Conservation (phyloP, 2,113 vertebrate genomes). For the Albula goreensis region DNA sequence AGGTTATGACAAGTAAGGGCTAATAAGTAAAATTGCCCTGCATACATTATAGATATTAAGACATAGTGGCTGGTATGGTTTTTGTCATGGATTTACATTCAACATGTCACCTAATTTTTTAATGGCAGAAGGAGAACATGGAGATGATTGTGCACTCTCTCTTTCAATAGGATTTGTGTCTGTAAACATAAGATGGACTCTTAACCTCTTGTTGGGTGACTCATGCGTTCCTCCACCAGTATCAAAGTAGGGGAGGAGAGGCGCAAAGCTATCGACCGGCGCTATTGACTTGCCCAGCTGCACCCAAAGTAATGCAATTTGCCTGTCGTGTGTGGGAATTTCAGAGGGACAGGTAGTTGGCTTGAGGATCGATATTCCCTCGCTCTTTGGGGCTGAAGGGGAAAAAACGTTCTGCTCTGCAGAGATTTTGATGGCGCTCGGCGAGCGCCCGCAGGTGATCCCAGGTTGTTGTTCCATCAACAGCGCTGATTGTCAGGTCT, state of each 20-base stretch:
- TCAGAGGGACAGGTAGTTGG: neutral
- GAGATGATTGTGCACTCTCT: neutral
- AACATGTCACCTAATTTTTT: neutral
- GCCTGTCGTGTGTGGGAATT: conserved; percentile 17
- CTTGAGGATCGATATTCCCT: conserved; percentile 19
- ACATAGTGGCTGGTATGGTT: neutral
- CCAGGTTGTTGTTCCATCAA: neutral
- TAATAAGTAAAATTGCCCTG: neutral
- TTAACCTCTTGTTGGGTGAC: conserved; percentile 3
- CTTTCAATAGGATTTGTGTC: neutral
- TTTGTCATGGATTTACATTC: neutral
- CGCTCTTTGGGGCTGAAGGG: conserved; percentile 13
- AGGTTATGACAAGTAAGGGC: neutral
- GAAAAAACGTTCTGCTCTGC: neutral
- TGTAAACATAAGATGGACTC: neutral
- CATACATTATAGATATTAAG: neutral
- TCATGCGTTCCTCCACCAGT: neutral
- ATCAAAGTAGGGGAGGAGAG: conserved; percentile 3
- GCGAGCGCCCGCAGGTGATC: conserved; percentile 7
- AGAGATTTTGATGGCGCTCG: neutral
- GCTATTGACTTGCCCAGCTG: neutral
- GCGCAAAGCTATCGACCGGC: conserved; percentile 9
- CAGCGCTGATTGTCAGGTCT: neutral
- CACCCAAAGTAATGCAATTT: conserved; percentile 24
- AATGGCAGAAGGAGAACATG: neutral